Evolutionary conservation across 2,888 invertebrate species (phyloP).

Genomic region (Chalcosyrphus nemorum): DNA sequence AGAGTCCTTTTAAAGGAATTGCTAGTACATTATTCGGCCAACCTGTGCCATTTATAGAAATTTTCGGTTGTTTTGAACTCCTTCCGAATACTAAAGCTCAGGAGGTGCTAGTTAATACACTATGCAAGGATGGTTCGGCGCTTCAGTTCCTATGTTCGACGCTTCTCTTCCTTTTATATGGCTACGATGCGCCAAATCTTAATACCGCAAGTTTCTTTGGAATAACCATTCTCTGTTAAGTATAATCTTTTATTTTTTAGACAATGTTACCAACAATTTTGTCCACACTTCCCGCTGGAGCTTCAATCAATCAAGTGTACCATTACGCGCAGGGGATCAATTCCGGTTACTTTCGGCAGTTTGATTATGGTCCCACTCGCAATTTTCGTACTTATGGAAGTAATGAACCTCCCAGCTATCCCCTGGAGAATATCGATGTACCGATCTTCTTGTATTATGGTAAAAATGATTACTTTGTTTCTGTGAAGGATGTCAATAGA

Average conservation of each 20-base stretch:
- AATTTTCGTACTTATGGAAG: conserved; percentile 74
- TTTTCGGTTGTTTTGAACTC: conserved; percentile 77
- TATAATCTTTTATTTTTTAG: conserved; percentile 17
- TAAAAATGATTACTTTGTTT: conserved; percentile 77
- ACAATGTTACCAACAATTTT: conserved; percentile 77
- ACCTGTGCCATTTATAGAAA: conserved; percentile 75
- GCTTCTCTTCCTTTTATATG: conserved; percentile 75
- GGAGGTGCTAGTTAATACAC: conserved; percentile 74
- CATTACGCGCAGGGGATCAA: conserved; percentile 78
- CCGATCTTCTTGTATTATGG: conserved; percentile 77
- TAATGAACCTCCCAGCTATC: conserved; percentile 76
- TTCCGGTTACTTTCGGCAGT: conserved; percentile 75
- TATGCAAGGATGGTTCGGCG: conserved; percentile 73
- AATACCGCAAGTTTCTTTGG: conserved; percentile 64
- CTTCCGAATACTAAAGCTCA: conserved; percentile 74
- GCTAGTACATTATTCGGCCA: conserved; percentile 83
- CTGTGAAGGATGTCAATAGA: conserved; percentile 76
- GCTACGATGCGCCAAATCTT: conserved; percentile 76
- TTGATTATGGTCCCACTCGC: conserved; percentile 76
- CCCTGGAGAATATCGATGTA: conserved; percentile 73
- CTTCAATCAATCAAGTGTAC: conserved; percentile 76
- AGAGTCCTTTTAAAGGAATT: conserved; percentile 83
- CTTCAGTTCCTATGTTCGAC: conserved; percentile 74
- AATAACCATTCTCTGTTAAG: background rate
- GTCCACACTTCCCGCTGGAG: conserved; percentile 77